phyloP scores from a whole-genome alignment of 1,140 invertebrate species.

The Aphis gossypii region DNA sequence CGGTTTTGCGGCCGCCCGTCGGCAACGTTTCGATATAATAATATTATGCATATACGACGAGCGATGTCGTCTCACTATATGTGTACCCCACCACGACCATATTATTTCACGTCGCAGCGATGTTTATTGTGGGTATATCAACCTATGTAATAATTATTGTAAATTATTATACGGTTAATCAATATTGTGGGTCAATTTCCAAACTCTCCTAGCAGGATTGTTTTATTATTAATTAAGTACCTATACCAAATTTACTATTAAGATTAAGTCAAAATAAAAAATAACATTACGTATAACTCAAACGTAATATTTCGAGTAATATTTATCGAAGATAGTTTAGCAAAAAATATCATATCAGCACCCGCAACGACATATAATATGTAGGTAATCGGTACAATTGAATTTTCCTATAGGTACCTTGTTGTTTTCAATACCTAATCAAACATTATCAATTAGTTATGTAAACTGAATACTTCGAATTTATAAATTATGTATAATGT shows the following conservation, averaged over 20 bases:
- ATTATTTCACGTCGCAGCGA: neutral
- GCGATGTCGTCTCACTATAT: neutral
- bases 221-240: neutral
- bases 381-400: neutral
- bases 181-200: slow-evolving; percentile 14
- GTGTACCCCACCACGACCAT: neutral
- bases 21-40: slow-evolving; percentile 33
- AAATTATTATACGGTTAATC: slow-evolving; percentile 5
- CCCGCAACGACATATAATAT: neutral
- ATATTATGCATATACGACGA: too few relatives aligned
- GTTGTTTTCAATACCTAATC: neutral
- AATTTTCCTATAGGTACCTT: neutral
- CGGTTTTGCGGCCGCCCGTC: slow-evolving; percentile 34
- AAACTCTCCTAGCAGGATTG: neutral
- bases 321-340: neutral
- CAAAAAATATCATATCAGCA: neutral
- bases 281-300: neutral
- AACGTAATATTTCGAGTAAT: neutral
- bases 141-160: neutral
- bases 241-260: too few relatives aligned
- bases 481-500: neutral
- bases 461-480: neutral
- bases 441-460: neutral
- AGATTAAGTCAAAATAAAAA: neutral
- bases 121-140: neutral